Base-by-base conservation (phyloP, 2,797 vertebrate genomes). In the Poecilia gillii region DNA sequence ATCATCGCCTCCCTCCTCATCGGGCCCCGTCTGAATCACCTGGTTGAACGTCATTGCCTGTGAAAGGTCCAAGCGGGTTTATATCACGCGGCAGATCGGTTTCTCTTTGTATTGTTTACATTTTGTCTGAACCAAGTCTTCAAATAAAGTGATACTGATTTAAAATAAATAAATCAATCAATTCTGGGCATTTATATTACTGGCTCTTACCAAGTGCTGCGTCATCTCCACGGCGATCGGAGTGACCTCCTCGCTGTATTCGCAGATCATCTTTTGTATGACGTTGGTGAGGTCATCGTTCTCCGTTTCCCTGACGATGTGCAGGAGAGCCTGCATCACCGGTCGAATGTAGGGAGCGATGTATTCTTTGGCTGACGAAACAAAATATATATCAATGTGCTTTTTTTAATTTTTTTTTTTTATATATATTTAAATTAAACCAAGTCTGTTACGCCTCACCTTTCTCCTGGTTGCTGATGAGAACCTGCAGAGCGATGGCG, bases 11-110 rank as follows among this genome's bases (percentile, higher is more conserved):
- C 98, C 98, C 90, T 99, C 99, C 94, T 99, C 99, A 81, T 99
- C 99, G 25, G 98, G 97, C 18, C 98, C 98, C 0, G 98, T 99
- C 94, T 99, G 99, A 92, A 99, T 99, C 85, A 99, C 99, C 90
- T 99, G 98, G 93, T 99, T 99, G 95, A 99, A 99, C 73, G 99
- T 99, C 98, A 99, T 99, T 43, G 99, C 98, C 99, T 99, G 91
- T 36, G 87, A 80, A 70, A 83, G 12, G 45, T 41, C 7, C 8
- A 36, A 75, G 77, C 11, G 75, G 6, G n/a, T 43, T 45, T 36
- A 5, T 16, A 74, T 14, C 33, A 6, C 43, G 23, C 36, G 23
- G 20, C 33, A 36, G 23, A 45, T 46, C 11, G 11, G 23, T 31
- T 46, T n/a, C 25, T 6, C 28, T 28, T 57, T 16, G 9, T 20